phyloP scores from a whole-genome alignment of 2,113 vertebrate species.

The Gallinago media region DNA sequence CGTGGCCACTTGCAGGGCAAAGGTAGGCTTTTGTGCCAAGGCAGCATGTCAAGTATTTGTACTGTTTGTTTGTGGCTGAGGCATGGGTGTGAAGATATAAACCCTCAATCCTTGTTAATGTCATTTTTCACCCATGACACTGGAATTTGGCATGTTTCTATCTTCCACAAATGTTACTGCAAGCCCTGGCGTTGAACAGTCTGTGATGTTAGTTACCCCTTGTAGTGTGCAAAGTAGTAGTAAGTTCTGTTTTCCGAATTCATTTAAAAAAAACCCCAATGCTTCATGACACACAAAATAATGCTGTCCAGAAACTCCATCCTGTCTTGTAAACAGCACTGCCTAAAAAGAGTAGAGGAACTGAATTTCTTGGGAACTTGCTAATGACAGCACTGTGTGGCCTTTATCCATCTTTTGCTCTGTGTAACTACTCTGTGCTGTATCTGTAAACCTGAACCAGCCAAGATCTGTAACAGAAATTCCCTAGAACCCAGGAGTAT shows the following conservation, averaged over 20 bases:
- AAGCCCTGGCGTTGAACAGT: neutral
- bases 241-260: neutral
- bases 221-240: neutral
- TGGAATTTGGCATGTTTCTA: neutral
- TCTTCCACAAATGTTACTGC: neutral
- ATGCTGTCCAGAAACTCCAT: neutral
- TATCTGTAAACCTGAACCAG: neutral
- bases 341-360: neutral
- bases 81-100: neutral
- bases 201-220: neutral
- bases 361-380: neutral
- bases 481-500: neutral
- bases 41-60: neutral
- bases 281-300: neutral
- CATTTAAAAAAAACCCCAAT: fast-evolving
- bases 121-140: neutral
- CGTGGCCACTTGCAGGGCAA: neutral
- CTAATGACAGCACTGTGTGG: neutral
- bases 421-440: neutral
- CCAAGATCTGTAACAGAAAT: neutral
- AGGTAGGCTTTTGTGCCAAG: neutral
- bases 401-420: neutral
- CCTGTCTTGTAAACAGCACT: neutral
- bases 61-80: neutral
- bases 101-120: neutral